Evolutionary conservation across 1,140 invertebrate species (phyloP).

Genomic region (Panagrolaimus sp.): DNA sequence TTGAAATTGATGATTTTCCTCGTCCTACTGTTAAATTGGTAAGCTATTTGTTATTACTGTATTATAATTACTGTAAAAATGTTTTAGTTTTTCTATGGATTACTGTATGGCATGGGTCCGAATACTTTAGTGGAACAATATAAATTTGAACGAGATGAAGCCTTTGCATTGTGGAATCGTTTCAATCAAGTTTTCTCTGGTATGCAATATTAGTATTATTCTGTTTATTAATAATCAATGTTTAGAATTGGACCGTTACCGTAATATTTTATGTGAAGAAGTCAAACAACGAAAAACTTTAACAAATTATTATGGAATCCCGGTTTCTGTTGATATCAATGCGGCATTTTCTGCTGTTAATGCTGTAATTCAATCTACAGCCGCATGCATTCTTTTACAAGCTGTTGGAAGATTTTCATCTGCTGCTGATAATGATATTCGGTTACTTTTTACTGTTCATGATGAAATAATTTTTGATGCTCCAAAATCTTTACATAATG

Average conservation of each 20-base stretch:
- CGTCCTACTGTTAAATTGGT: not conserved
- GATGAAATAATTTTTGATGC: slow-evolving; percentile 2
- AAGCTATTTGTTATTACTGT: too few relatives aligned
- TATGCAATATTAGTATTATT: not conserved
- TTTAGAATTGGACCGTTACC: not conserved
- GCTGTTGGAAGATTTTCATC: not conserved
- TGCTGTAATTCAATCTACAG: slow-evolving; percentile 4
- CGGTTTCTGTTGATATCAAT: not conserved
- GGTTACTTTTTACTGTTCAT: not conserved
- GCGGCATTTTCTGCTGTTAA: not conserved
- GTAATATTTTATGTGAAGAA: not conserved
- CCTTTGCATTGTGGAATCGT: not conserved
- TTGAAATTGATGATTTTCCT: not conserved
- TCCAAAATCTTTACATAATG: not conserved
- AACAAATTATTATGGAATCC: slow-evolving; percentile 9
- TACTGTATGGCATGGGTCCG: not conserved
- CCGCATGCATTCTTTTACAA: not conserved
- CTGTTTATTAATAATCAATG: not conserved
- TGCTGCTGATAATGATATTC: not conserved
- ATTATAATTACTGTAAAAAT: too few relatives aligned
- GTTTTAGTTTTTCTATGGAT: not conserved
- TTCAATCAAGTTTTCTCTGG: not conserved
- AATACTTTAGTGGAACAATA: slow-evolving; percentile 6
- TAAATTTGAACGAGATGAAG: not conserved
- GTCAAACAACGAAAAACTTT: not conserved